Evolutionary conservation across 2,797 vertebrate species (phyloP), one percentile per base, ranked within the genome.

Genomic region (Rallus crepitans): DNA sequence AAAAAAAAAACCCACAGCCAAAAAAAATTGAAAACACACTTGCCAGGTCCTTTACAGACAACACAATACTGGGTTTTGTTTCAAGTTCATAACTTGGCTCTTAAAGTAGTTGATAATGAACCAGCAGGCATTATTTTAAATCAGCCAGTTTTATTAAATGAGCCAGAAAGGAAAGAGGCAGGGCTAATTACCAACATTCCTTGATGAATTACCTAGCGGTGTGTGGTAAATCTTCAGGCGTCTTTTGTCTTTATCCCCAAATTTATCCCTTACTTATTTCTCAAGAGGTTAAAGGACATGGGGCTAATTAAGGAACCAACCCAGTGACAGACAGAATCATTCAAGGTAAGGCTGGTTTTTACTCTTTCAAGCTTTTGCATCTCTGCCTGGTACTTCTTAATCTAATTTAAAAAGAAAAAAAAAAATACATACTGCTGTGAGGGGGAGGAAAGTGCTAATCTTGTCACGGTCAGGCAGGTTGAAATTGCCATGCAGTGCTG

Each of bases 151-250:
- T 98, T 97, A 97, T 98, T 98, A 98, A 99, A 99, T 97, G 98
- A 98, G 98, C 98, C 97, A 93, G 98, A 98, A 99, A 98, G 98
- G 98, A 99, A 98, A 98, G 98, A 98, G 97, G 98, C 96, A 97
- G 97, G 97, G 98, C 99, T 99, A 99, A 99, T 99, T 99, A 98
- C 97, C 96, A 98, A 93, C 98, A 99, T 98, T 99, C 99, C 99
- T 99, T 97, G 97, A 98, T 98, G 98, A 98, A 99, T 99, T 99
- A 99, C 98, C 97, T 98, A 98, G 98, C 93, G 96, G 98, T 99
- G 99, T 99, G 99, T 98, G 98, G 98, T 98, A 99, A 99, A 98
- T 98, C 98, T 98, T 97, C 95, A 95, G 98, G 97, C 97, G 97
- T 93, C 97, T 98, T 98, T 98, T 97, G 96, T 98, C 98, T 98